Conservation (phyloP, 2,888 invertebrate genomes). For the Nephrotoma appendiculata region DNA sequence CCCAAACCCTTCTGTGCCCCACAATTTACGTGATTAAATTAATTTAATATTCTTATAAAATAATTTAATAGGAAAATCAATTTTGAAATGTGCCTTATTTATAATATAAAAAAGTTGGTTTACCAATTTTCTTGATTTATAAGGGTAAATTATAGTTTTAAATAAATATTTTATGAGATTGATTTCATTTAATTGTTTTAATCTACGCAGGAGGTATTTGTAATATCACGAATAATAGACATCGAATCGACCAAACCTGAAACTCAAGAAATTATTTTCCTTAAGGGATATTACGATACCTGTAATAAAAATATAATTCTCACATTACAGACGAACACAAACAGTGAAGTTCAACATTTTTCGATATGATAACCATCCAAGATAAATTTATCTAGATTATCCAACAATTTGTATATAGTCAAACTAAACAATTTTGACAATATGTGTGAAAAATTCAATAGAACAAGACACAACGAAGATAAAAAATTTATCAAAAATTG, state of each 20-base stretch:
- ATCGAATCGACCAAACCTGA: neutral
- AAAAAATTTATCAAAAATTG: neutral
- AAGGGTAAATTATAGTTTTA: neutral
- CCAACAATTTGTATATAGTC: neutral
- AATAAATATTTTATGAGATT: neutral
- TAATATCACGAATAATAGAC: neutral
- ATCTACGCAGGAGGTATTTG: neutral
- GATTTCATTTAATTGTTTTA: neutral
- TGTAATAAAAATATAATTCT: too few relatives aligned
- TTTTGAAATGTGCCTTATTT: neutral
- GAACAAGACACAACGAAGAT: neutral
- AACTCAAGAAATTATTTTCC: too few relatives aligned
- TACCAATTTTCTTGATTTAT: neutral
- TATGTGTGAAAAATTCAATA: neutral
- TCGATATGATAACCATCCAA: neutral
- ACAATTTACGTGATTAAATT: neutral
- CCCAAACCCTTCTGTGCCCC: neutral
- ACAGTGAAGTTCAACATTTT: neutral
- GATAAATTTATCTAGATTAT: neutral
- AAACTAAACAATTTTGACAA: neutral
- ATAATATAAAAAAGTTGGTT: neutral
- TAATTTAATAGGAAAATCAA: neutral
- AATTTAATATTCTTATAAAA: neutral
- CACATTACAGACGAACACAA: neutral
- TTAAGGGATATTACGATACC: too few relatives aligned